Conservation (phyloP, 2,888 invertebrate species). For the Syrphus vitripennis region DNA sequence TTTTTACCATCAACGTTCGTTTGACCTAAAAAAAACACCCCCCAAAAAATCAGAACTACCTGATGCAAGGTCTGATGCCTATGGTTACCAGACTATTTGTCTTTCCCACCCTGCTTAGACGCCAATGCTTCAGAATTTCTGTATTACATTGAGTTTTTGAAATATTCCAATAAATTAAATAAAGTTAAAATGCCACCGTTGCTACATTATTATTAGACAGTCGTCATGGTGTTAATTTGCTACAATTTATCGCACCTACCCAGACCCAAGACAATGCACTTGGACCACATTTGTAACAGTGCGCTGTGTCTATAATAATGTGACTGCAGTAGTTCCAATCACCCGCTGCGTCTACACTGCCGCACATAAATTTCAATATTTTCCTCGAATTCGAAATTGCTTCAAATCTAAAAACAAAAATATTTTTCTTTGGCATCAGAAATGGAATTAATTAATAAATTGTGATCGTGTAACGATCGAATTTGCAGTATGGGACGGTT, state of each 20-base stretch:
- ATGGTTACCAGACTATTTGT: too few species aligned
- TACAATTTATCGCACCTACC: constrained; percentile 51
- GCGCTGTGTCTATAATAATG: too few species aligned
- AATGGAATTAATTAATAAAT: constrained; percentile 62
- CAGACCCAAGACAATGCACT: constrained; percentile 53
- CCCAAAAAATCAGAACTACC: too few species aligned
- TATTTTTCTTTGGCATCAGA: not conserved
- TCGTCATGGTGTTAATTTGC: constrained; percentile 59
- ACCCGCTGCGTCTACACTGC: constrained; percentile 21
- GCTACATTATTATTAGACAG: constrained; percentile 13
- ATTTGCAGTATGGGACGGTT: not conserved
- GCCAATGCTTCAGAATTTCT: too few species aligned
- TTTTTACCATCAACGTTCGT: too few species aligned
- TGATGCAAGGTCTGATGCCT: too few species aligned
- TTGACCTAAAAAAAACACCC: too few species aligned
- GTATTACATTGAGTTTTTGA: too few species aligned
- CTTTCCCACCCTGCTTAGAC: too few species aligned
- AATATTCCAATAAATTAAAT: too few species aligned
- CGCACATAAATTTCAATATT: not conserved
- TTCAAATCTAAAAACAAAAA: not conserved
- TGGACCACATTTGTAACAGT: not conserved
- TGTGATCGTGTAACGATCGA: constrained; percentile 52
- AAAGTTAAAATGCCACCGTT: constrained; percentile 5
- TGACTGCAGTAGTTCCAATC: not conserved
- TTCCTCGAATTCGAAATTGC: not conserved